Percentiles rank a stretch among this genome's conserved stretches.
phyloP scores from a whole-genome alignment of 2,888 invertebrate species.

The Dusona sp. region DNA sequence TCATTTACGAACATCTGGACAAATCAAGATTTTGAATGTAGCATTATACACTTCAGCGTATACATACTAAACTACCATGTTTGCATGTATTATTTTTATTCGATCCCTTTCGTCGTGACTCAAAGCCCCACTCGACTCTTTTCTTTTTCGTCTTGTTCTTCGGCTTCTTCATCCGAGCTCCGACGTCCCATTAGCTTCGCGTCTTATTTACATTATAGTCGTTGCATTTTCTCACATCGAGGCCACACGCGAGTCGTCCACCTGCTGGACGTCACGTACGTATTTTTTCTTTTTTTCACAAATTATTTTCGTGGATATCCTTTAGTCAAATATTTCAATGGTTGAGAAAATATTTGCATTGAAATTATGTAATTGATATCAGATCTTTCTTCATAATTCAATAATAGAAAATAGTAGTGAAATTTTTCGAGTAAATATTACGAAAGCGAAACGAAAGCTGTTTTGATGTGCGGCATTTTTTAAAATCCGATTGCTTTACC shows the following conservation, averaged over 20 bases:
- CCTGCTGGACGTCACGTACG: constrained; percentile 29
- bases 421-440: neutral
- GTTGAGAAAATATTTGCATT: neutral
- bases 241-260: constrained; percentile 65
- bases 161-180: constrained; percentile 43
- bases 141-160: constrained; percentile 25
- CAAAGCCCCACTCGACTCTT: constrained; percentile 22
- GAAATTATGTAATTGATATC: neutral
- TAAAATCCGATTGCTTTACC: neutral
- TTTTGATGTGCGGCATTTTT: neutral
- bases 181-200: constrained; percentile 53
- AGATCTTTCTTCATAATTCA: neutral
- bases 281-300: constrained; percentile 8
- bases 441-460: neutral
- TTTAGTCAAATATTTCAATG: constrained; percentile 14
- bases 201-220: constrained; percentile 58
- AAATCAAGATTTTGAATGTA: constrained; percentile 61
- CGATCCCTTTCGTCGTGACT: constrained; percentile 44
- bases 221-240: constrained; percentile 55
- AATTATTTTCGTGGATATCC: constrained; percentile 8
- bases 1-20: neutral
- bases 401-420: constrained; percentile 16
- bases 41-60: neutral
- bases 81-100: constrained; percentile 68
- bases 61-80: constrained; percentile 66